Conservation (phyloP, 1,140 invertebrate genomes). For the Galendromus occidentalis region DNA sequence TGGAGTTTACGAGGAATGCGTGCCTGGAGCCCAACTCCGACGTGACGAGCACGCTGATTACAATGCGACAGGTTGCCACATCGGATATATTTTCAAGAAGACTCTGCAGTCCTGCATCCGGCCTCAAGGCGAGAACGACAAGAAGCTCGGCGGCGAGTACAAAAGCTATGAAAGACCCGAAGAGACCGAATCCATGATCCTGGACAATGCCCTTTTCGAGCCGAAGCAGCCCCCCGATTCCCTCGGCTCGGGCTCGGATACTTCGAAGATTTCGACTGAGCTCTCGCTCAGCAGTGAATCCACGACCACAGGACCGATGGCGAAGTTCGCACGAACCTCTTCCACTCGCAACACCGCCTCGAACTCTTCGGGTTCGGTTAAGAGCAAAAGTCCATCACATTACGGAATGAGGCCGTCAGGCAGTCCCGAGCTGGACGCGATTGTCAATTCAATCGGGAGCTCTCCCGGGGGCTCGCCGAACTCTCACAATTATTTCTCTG, state of each 20-base stretch:
- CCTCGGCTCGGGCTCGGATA: neutral
- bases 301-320: neutral
- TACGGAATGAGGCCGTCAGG: neutral
- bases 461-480: neutral
- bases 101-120: constrained; percentile 1
- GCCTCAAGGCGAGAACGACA: neutral
- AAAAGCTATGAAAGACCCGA: constrained; percentile 2
- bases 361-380: neutral
- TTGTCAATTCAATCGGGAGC: neutral
- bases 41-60: neutral
- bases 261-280: neutral
- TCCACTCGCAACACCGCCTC: neutral
- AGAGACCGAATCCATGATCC: constrained; percentile 6
- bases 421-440: neutral
- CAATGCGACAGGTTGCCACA: neutral
- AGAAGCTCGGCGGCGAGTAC: neutral
- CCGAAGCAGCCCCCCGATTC: neutral
- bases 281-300: neutral
- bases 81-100: constrained; percentile 7
- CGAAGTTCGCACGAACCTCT: neutral
- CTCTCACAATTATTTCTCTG: neutral
- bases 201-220: constrained; percentile 5
- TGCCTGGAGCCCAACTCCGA: neutral
- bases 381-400: neutral
- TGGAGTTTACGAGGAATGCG: neutral